These are phyloP conservation scores for Sebastes schlegelii DNA, from an alignment of 2,113 vertebrate genomes.

Conservation along the genomic window DNA sequence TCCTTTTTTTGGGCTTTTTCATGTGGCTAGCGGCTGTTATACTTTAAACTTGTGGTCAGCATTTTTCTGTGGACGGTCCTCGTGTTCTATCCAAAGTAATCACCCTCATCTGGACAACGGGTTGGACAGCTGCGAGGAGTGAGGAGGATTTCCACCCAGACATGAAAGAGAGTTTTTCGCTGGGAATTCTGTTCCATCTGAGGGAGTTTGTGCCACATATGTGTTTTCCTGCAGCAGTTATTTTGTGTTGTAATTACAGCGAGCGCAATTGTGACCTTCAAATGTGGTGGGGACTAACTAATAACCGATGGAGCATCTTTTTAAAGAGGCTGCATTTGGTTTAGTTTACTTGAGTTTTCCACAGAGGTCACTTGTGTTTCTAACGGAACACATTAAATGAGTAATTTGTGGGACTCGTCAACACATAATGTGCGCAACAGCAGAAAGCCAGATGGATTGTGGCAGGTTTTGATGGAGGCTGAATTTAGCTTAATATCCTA, in stretches of 20 bases:
- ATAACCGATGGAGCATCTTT: conserved; percentile 60
- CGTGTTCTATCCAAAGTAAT: conserved; percentile 78
- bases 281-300: conserved; percentile 63
- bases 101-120: conserved; percentile 69
- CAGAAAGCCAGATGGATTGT: conserved; percentile 44
- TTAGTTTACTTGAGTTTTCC: conserved; percentile 41
- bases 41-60: conserved; percentile 76
- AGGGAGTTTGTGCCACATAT: conserved; percentile 56
- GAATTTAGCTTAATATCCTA: background rate
- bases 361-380: conserved; percentile 44
- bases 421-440: conserved; percentile 31
- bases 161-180: conserved; percentile 44
- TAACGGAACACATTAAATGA: conserved; percentile 42
- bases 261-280: conserved; percentile 61
- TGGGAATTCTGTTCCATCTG: conserved; percentile 44
- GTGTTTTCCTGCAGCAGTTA: conserved; percentile 52
- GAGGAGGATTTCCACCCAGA: conserved; percentile 54
- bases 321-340: conserved; percentile 38
- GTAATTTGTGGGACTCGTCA: conserved; percentile 43
- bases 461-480: conserved; percentile 26
- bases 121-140: conserved; percentile 66
- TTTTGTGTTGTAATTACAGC: conserved; percentile 68
- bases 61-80: conserved; percentile 71
- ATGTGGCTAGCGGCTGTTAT: conserved; percentile 75
- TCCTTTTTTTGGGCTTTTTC: conserved; percentile 65